These are phyloP conservation scores for Drosophila kuntzei DNA, from an alignment of 2,888 invertebrate genomes.

Conservation along the genomic window DNA sequence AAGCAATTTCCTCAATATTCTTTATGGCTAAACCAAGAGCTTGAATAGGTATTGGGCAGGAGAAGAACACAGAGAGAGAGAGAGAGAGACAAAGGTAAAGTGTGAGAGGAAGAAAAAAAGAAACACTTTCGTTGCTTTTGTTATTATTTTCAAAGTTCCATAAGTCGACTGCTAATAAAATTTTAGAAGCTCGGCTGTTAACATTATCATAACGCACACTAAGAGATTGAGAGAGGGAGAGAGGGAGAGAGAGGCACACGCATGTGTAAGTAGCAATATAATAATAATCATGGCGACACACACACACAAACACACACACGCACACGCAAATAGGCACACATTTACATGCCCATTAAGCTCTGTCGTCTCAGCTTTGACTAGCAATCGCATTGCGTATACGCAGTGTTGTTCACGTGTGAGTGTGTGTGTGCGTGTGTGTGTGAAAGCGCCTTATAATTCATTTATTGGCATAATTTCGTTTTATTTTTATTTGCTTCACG, in stretches of 20 bases:
- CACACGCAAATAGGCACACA: conserved; percentile 32
- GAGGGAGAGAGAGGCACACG: background rate
- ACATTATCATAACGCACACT: conserved; percentile 74
- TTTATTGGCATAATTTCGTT: conserved; percentile 81
- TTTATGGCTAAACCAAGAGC: conserved; percentile 51
- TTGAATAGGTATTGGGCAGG: conserved; percentile 4
- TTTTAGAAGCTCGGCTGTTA: conserved; percentile 75
- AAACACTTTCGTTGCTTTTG: conserved; percentile 60
- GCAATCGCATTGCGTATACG: conserved; percentile 64
- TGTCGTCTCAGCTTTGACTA: conserved; percentile 57
- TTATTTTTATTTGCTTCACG: conserved; percentile 76
- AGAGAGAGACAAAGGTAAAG: conserved; percentile 1
- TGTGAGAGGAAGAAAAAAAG: conserved; percentile 7
- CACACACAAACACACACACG: conserved; percentile 18
- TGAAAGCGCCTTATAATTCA: conserved; percentile 75
- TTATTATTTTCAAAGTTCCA: conserved; percentile 76
- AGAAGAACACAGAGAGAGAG: background rate
- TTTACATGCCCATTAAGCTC: conserved; percentile 68
- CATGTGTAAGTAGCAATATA: conserved; percentile 62
- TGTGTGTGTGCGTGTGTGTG: conserved; percentile 5
- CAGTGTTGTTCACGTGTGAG: conserved; percentile 33
- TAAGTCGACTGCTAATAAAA: conserved; percentile 73
- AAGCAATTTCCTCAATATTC: conserved; percentile 77
- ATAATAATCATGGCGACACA: conserved; percentile 69
- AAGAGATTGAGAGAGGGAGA: conserved; percentile 2